A percentile compares a stretch with the other conserved stretches of the same genome.
These are phyloP conservation scores for Chaetops frenatus DNA, from an alignment of 2,113 vertebrate genomes.

Conservation along the genomic window DNA sequence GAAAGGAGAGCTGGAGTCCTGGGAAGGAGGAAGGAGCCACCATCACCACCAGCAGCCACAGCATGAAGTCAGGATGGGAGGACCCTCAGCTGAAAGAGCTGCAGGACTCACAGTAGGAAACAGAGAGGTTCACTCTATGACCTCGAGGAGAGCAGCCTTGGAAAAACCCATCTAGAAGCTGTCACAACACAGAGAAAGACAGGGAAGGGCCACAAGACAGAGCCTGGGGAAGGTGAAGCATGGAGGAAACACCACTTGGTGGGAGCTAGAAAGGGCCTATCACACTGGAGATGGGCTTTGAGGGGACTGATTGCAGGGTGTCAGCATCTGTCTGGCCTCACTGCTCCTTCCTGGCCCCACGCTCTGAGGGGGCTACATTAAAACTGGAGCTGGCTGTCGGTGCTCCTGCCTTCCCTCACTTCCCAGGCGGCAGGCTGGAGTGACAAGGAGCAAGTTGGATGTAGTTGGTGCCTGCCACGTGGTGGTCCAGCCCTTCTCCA, in stretches of 20 bases:
- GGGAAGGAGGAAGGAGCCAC: background rate
- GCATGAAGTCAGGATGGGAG: background rate
- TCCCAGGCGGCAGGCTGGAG: background rate
- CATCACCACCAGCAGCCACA: background rate
- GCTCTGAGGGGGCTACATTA: background rate
- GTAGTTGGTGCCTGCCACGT: fast-evolving
- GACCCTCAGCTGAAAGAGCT: background rate
- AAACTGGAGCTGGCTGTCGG: background rate
- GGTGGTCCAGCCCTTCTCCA: background rate
- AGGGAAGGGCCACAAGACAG: fast-evolving
- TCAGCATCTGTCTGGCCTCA: background rate
- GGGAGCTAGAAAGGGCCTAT: background rate
- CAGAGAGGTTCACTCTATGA: background rate
- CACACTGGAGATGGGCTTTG: background rate
- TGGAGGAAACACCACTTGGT: fast-evolving
- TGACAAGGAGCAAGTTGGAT: background rate
- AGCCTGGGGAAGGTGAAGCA: background rate
- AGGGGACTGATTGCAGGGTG: background rate
- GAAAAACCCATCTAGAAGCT: background rate
- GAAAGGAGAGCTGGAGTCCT: background rate
- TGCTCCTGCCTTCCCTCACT: background rate
- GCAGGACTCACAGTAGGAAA: background rate
- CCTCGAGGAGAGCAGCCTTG: fast-evolving
- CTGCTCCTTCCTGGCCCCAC: background rate
- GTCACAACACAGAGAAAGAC: background rate